Percentiles rank a stretch among this genome's conserved stretches.
Evolutionary conservation across 2,113 vertebrate genomes (phyloP).

Genomic region (Scomber scombrus): DNA sequence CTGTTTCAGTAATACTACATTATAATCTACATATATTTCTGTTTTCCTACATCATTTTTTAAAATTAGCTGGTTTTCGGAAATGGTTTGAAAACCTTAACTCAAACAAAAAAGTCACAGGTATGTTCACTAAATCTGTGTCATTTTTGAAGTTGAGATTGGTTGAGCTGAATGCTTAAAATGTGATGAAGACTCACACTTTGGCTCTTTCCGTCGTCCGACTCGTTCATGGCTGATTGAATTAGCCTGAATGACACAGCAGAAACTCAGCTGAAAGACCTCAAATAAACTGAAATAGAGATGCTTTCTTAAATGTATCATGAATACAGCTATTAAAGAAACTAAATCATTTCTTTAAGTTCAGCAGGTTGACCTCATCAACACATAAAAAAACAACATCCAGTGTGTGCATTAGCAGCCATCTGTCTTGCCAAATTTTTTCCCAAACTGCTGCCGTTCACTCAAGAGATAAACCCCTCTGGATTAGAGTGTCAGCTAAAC

Average conservation of each 20-base stretch:
- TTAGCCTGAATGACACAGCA: neutral
- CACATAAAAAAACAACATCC: neutral
- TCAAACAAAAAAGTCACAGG: neutral
- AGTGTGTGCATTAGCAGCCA: slow-evolving; percentile 20
- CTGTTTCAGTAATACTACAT: no score
- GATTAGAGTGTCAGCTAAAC: slow-evolving; percentile 39
- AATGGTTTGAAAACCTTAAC: neutral
- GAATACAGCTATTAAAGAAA: neutral
- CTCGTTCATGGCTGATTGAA: neutral
- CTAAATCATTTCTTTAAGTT: slow-evolving; percentile 18
- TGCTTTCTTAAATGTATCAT: slow-evolving; percentile 5
- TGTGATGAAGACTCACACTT: neutral
- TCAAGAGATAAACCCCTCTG: slow-evolving; percentile 29
- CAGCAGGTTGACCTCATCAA: neutral
- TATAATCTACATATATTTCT: no score
- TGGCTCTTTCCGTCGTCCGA: neutral
- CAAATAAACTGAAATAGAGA: neutral
- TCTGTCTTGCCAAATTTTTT: slow-evolving; percentile 41
- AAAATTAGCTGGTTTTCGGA: neutral
- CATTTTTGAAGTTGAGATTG: neutral
- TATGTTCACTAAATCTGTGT: neutral
- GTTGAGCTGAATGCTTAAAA: slow-evolving; percentile 5
- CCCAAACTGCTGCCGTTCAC: slow-evolving; percentile 33
- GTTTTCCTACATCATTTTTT: no score
- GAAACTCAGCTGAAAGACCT: neutral